Evolutionary conservation across 2,113 vertebrate species (phyloP).

Genomic region (Oncorhynchus keta): DNA sequence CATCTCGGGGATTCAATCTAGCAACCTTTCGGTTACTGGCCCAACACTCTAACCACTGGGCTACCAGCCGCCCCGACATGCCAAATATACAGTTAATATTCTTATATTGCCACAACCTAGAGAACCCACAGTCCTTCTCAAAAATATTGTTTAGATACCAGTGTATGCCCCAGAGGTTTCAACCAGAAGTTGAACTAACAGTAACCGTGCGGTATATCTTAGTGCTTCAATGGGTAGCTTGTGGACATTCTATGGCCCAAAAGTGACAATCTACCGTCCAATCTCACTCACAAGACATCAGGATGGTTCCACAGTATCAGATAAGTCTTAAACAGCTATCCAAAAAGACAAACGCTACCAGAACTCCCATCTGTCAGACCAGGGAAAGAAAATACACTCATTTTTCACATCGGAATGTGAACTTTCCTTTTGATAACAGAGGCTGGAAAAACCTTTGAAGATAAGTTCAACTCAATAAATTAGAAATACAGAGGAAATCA

Average conservation of each 20-base stretch:
- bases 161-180: constrained; percentile 35
- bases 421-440: constrained; percentile 38
- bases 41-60: too few relatives aligned
- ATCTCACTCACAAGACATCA: constrained; percentile 36
- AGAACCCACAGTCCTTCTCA: too few relatives aligned
- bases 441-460: constrained; percentile 14
- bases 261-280: constrained; percentile 10
- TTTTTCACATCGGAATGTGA: constrained; percentile 25
- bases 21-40: too few relatives aligned
- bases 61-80: too few relatives aligned
- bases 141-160: too few relatives aligned
- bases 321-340: background rate
- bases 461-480: constrained; percentile 25
- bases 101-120: too few relatives aligned
- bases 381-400: constrained; percentile 13
- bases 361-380: constrained; percentile 33
- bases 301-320: constrained; percentile 28
- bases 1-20: too few relatives aligned
- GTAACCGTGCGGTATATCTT: background rate
- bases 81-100: too few relatives aligned
- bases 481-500: constrained; percentile 39
- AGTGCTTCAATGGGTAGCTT: background rate
- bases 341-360: constrained; percentile 39
- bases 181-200: constrained; percentile 37
- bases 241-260: background rate